A percentile compares a stretch with the other conserved stretches of the same genome.
phyloP scores from a whole-genome alignment of 2,113 vertebrate species.

The Grallaria varia region DNA sequence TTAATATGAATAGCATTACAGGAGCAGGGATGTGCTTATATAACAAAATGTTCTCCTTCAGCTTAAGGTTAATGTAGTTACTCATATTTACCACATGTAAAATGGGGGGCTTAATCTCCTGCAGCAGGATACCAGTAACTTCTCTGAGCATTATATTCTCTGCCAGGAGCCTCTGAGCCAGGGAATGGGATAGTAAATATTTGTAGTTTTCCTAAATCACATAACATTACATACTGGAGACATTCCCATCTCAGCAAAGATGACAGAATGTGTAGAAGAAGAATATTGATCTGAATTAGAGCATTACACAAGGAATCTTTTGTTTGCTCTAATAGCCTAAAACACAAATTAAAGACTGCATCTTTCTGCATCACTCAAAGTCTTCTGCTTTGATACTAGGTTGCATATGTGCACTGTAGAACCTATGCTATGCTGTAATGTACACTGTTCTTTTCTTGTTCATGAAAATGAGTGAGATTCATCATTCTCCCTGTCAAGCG shows the following conservation, averaged over 20 bases:
- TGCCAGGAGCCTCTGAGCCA: background rate
- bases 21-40: slow-evolving; percentile 11
- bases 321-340: background rate
- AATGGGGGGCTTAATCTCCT: background rate
- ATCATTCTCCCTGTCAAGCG: background rate
- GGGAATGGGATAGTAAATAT: background rate
- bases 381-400: background rate
- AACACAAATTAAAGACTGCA: background rate
- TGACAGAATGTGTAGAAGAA: background rate
- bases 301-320: background rate
- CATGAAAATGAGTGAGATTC: background rate
- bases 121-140: background rate
- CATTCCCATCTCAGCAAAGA: background rate
- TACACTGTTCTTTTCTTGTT: background rate
- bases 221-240: background rate
- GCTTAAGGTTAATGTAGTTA: slow-evolving; percentile 28
- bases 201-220: background rate
- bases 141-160: background rate
- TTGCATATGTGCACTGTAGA: background rate
- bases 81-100: background rate
- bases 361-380: background rate
- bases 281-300: background rate
- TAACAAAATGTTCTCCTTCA: slow-evolving; percentile 40
- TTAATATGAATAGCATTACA: slow-evolving; percentile 17
- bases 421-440: background rate